Evolutionary conservation across 2,113 vertebrate species (phyloP).

Genomic region (Australoheros scitulus): DNA sequence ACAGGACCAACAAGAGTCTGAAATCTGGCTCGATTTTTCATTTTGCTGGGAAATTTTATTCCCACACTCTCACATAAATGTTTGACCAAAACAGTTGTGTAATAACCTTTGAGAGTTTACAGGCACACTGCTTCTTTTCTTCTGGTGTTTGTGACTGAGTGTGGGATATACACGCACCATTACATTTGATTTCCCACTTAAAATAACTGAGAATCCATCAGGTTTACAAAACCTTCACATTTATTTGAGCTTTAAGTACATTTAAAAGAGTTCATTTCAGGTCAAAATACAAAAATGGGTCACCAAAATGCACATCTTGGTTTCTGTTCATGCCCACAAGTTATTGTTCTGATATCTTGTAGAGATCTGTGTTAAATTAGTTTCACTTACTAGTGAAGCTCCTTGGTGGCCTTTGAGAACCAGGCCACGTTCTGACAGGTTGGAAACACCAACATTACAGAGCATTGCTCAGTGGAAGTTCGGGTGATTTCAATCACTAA

Average conservation of each 20-base stretch:
- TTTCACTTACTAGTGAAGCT: not conserved
- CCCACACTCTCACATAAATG: not conserved
- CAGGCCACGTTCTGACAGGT: too few species aligned
- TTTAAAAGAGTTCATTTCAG: too few species aligned
- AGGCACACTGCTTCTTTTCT: not conserved
- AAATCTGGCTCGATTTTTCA: not conserved
- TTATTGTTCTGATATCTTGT: too few species aligned
- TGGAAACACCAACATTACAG: not conserved
- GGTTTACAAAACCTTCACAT: not conserved
- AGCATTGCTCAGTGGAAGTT: not conserved
- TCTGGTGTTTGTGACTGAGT: not conserved
- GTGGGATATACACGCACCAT: not conserved
- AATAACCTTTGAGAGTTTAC: not conserved
- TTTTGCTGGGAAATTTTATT: not conserved
- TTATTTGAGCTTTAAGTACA: not conserved
- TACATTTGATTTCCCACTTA: not conserved
- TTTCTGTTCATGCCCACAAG: not conserved
- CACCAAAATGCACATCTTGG: not conserved
- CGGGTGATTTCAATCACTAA: not conserved
- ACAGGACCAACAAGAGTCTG: not conserved
- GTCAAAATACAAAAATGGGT: too few species aligned
- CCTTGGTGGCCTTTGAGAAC: not conserved
- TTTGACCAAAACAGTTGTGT: not conserved
- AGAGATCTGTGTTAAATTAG: too few species aligned
- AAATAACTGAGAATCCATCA: not conserved